Evolutionary conservation across 2,797 vertebrate species (phyloP).

Genomic region (Paramormyrops hopkinsi): DNA sequence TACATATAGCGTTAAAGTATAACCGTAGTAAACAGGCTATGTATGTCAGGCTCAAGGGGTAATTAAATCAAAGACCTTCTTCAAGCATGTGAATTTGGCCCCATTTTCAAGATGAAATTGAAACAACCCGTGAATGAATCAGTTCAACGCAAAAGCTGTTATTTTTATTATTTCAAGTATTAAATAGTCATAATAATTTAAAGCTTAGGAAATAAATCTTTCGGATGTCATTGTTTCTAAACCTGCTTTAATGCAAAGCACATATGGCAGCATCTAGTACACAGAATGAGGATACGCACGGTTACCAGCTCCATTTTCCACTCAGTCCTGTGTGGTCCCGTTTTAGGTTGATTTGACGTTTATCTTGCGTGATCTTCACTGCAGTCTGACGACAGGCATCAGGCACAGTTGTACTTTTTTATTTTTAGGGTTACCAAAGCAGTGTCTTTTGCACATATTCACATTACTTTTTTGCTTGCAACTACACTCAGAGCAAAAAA

Average conservation of each 20-base stretch:
- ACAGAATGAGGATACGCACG: neutral
- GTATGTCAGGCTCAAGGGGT: neutral
- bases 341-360: neutral
- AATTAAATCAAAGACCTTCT: neutral
- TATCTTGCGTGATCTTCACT: neutral
- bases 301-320: neutral
- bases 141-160: neutral
- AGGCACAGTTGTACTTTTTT: neutral
- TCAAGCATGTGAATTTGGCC: neutral
- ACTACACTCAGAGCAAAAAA: neutral
- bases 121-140: neutral
- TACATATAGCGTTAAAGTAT: neutral
- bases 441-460: neutral
- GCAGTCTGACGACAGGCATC: neutral
- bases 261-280: neutral
- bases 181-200: neutral
- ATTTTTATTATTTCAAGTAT: neutral
- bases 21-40: neutral
- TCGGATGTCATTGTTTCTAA: neutral
- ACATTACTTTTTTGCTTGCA: neutral
- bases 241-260: neutral
- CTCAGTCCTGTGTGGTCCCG: neutral
- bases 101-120: neutral
- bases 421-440: neutral
- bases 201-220: neutral